phyloP scores from a whole-genome alignment of 2,888 invertebrate genomes.

The Ectemnius cavifrons region DNA sequence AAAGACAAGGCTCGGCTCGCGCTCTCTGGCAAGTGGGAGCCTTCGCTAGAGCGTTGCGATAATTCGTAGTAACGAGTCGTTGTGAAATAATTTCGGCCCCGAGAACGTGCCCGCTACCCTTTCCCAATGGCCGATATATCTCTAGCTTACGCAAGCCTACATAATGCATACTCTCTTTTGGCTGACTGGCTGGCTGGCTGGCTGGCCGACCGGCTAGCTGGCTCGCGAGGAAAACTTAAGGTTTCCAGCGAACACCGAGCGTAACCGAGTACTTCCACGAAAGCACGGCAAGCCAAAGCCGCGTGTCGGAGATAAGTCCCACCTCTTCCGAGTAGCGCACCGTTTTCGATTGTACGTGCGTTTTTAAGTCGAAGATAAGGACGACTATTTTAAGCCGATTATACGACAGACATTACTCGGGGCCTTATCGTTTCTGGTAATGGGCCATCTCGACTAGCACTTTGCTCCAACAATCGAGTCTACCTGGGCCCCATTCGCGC shows the following conservation, averaged over 20 bases:
- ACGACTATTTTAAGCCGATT: no score
- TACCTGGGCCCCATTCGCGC: no score
- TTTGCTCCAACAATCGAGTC: no score
- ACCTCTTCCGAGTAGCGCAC: no score
- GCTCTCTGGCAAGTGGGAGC: neutral
- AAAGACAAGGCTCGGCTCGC: neutral
- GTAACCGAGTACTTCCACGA: no score
- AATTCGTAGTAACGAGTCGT: slow-evolving; percentile 21
- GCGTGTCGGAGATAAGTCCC: no score
- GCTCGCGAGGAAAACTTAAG: neutral
- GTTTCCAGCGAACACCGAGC: no score
- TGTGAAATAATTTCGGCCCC: slow-evolving; percentile 36
- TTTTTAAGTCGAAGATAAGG: no score
- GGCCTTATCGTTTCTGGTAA: no score
- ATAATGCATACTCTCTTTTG: neutral
- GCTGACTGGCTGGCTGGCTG: neutral
- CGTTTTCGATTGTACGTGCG: no score
- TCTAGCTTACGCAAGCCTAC: neutral
- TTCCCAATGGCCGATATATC: slow-evolving; percentile 25
- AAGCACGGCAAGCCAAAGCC: no score
- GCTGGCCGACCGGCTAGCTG: neutral
- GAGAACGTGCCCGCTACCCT: slow-evolving; percentile 4
- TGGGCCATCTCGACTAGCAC: slow-evolving; percentile 8
- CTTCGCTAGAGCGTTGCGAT: slow-evolving; percentile 9
- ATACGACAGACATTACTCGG: no score